Percentiles rank a stretch among this genome's conserved stretches.
Conservation (phyloP, 1,140 invertebrate genomes). For the Steinernema feltiae region DNA sequence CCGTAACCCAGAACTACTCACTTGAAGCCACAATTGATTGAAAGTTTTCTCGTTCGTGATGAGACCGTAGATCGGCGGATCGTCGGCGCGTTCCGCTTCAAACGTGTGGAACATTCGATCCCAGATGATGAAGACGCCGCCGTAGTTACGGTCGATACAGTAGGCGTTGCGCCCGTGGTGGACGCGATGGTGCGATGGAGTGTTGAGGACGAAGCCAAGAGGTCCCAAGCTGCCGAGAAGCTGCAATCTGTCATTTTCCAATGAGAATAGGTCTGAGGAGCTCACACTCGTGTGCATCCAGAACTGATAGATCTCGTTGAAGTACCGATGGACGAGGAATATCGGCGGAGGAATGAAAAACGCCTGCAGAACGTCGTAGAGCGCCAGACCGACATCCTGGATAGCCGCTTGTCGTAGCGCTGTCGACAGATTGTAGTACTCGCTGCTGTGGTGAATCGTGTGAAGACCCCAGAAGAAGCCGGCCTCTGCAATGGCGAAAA, state of each 20-base stretch:
- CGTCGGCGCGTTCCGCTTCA: constrained; percentile 60
- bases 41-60: constrained; percentile 62
- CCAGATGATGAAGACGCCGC: constrained; percentile 66
- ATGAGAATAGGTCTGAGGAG: too few species aligned
- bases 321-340: constrained; percentile 57
- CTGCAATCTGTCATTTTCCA: too few species aligned
- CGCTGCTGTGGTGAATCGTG: constrained; percentile 89
- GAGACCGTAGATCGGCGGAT: constrained; percentile 63
- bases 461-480: constrained; percentile 88
- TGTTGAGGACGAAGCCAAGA: constrained; percentile 65
- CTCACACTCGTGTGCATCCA: constrained; percentile 57
- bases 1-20: constrained; percentile 33
- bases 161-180: constrained; percentile 66
- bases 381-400: constrained; percentile 57
- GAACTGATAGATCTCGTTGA: constrained; percentile 57
- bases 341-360: constrained; percentile 57
- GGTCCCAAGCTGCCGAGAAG: constrained; percentile 61
- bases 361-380: constrained; percentile 57
- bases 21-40: constrained; percentile 63
- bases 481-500: constrained; percentile 67
- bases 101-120: constrained; percentile 64
- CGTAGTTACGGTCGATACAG: constrained; percentile 68
- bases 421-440: constrained; percentile 85
- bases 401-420: constrained; percentile 56
- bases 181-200: constrained; percentile 65